Percentiles rank a stretch among this genome's conserved stretches.
Evolutionary conservation across 2,113 vertebrate species (phyloP).

Genomic region (Rafetus swinhoei): DNA sequence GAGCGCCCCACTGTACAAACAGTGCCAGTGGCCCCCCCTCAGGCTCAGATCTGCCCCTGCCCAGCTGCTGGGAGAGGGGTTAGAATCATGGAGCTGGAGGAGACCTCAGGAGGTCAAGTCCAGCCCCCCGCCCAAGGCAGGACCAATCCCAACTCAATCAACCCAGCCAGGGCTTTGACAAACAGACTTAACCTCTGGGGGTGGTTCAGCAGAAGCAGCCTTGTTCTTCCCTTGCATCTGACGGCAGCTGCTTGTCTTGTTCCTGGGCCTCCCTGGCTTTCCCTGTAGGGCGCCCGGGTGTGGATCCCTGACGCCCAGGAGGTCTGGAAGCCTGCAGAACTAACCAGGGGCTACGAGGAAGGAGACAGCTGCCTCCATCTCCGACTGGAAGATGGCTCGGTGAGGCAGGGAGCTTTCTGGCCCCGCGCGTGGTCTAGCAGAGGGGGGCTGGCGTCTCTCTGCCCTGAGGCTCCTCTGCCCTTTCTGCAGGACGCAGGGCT

Average conservation of each 20-base stretch:
- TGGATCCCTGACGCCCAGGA: conserved; percentile 81
- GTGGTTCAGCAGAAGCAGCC: not conserved
- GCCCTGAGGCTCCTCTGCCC: not conserved
- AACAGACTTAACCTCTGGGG: too few species aligned
- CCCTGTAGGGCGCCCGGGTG: conserved; percentile 76
- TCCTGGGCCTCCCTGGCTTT: accelerated
- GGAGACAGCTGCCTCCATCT: conserved; percentile 73
- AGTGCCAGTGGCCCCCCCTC: too few species aligned
- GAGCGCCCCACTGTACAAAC: too few species aligned
- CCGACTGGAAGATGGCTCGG: conserved; percentile 75
- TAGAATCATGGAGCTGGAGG: too few species aligned
- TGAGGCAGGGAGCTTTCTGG: conserved; percentile 40
- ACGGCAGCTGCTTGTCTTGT: not conserved
- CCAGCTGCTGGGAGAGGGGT: not conserved
- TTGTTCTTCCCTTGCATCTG: not conserved
- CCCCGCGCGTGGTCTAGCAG: not conserved
- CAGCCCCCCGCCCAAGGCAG: too few species aligned
- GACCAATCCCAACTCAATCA: too few species aligned
- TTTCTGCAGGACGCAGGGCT: too few species aligned
- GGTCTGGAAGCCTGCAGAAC: conserved; percentile 80
- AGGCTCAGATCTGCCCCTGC: not conserved
- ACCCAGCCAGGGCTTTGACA: too few species aligned
- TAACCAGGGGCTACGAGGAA: conserved; percentile 73
- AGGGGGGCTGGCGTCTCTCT: not conserved
- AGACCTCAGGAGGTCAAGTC: too few species aligned